phyloP scores from a whole-genome alignment of 2,888 invertebrate genomes.

The Anoncus sp. region DNA sequence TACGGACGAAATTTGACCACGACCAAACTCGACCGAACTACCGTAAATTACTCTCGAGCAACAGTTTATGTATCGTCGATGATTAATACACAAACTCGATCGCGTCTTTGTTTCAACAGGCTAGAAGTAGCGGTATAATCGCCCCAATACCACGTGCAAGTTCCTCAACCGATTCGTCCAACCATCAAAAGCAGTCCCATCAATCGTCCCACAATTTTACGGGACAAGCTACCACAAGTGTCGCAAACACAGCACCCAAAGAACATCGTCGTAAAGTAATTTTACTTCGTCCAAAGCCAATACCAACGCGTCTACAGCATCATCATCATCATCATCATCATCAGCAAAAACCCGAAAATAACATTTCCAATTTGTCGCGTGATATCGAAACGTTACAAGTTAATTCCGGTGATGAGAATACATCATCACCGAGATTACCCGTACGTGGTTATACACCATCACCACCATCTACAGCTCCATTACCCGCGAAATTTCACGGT shows the following conservation, averaged over 20 bases:
- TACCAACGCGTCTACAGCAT: conserved; percentile 84
- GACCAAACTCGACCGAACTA: too few relatives aligned
- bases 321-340: too few relatives aligned
- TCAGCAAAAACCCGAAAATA: conserved; percentile 75
- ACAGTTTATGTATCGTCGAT: background rate
- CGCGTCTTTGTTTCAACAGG: conserved; percentile 56
- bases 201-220: conserved; percentile 66
- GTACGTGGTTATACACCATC: conserved; percentile 91
- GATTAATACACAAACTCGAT: background rate
- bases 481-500: conserved; percentile 90
- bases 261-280: conserved; percentile 83
- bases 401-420: conserved; percentile 80
- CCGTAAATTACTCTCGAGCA: too few relatives aligned
- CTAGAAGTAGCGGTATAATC: conserved; percentile 68
- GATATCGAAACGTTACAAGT: conserved; percentile 81
- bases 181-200: conserved; percentile 67
- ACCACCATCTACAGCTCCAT: conserved; percentile 93
- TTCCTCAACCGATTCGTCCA: conserved; percentile 77
- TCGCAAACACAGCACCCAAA: conserved; percentile 64
- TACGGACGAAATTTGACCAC: too few relatives aligned
- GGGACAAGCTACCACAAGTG: conserved; percentile 26
- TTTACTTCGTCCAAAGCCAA: conserved; percentile 85
- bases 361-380: conserved; percentile 77
- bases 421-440: conserved; percentile 84
- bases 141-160: conserved; percentile 74